Evolutionary conservation across 2,797 vertebrate genomes (phyloP).

Genomic region (Sebastes paucispinis): DNA sequence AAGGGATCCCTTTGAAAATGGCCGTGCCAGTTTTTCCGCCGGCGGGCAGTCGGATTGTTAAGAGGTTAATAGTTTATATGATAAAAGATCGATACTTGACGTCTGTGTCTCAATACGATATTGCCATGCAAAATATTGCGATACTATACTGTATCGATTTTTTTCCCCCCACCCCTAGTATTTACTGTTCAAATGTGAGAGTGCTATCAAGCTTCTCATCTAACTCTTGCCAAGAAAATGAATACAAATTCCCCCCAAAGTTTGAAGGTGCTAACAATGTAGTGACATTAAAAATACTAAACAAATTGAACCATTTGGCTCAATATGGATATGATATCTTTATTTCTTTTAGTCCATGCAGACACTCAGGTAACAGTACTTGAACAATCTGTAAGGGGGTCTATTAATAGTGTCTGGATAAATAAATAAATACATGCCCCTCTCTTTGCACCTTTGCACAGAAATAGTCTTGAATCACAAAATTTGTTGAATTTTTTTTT

Average conservation of each 20-base stretch:
- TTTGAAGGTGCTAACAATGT: too few species aligned
- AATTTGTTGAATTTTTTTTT: background rate
- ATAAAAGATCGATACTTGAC: too few species aligned
- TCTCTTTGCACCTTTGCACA: background rate
- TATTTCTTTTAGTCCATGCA: background rate
- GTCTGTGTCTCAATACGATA: background rate
- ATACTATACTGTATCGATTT: rapidly evolving
- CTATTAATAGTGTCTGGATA: background rate
- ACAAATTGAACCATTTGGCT: rapidly evolving
- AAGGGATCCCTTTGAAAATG: too few species aligned
- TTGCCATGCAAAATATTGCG: too few species aligned
- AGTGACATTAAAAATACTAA: background rate
- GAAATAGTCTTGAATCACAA: background rate
- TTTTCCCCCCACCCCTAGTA: too few species aligned
- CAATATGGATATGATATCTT: background rate
- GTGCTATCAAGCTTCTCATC: background rate
- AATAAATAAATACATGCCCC: background rate
- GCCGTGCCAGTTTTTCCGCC: too few species aligned
- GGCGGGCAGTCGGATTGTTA: too few species aligned
- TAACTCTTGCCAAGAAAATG: background rate
- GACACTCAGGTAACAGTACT: background rate
- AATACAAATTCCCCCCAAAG: background rate
- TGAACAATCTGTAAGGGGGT: background rate
- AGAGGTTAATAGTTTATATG: too few species aligned
- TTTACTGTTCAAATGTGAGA: background rate